Percentiles rank a stretch among this genome's conserved stretches.
Evolutionary conservation across 2,113 vertebrate genomes (phyloP).

Genomic region (Connochaetes taurinus): DNA sequence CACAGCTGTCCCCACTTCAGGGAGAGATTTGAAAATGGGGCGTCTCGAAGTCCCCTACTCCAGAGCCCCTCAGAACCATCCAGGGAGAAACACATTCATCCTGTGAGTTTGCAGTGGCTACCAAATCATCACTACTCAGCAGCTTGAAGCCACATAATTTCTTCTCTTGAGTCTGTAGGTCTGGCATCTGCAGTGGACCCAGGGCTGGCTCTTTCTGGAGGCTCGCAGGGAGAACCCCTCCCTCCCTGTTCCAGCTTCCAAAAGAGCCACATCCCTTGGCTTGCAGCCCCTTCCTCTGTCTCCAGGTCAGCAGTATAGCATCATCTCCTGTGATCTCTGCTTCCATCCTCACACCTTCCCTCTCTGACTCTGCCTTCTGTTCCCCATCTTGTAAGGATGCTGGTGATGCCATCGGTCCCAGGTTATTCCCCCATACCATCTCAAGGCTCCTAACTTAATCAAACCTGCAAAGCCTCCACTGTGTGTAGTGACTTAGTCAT

Average conservation of each 20-base stretch:
- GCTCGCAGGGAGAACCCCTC: not conserved
- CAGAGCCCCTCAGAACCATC: not conserved
- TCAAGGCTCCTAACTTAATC: not conserved
- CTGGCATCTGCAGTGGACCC: too few relatives aligned
- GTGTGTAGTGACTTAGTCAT: not conserved
- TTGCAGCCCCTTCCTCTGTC: not conserved
- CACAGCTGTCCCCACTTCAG: not conserved
- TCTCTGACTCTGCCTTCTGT: not conserved
- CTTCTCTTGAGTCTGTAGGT: not conserved
- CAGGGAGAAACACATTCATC: not conserved
- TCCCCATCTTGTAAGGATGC: not conserved
- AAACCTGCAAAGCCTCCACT: not conserved
- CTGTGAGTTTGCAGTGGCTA: not conserved
- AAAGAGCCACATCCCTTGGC: not conserved
- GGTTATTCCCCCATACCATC: not conserved
- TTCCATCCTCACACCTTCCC: not conserved
- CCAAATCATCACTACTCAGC: not conserved
- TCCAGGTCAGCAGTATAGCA: not conserved
- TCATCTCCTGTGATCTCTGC: not conserved
- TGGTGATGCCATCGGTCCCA: not conserved
- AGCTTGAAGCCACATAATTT: not conserved
- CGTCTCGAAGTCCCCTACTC: rapidly evolving
- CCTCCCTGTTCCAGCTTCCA: not conserved
- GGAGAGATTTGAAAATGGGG: too few relatives aligned
- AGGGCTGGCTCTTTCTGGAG: not conserved